These are phyloP conservation scores for Neoitamus cyanurus DNA, from an alignment of 2,888 invertebrate genomes.

Conservation along the genomic window DNA sequence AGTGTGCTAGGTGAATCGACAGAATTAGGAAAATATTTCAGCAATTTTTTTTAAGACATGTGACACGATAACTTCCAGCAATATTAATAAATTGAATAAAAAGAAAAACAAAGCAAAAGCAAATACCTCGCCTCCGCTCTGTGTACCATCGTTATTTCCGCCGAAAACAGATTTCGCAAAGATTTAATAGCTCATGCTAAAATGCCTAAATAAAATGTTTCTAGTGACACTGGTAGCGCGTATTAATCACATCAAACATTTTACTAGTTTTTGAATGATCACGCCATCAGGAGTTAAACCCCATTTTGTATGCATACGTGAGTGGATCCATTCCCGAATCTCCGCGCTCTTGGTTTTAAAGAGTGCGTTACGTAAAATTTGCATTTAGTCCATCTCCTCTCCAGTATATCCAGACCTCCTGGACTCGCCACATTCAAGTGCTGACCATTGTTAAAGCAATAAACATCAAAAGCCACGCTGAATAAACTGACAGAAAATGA, in stretches of 20 bases:
- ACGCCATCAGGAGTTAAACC: neutral
- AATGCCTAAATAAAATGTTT: neutral
- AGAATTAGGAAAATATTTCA: too few species aligned
- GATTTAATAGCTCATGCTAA: neutral
- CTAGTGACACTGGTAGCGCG: neutral
- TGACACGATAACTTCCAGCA: too few species aligned
- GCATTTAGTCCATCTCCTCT: neutral
- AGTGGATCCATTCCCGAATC: neutral
- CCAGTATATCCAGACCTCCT: neutral
- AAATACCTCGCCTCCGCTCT: too few species aligned
- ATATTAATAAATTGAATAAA: too few species aligned
- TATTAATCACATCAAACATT: neutral
- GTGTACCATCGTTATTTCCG: neutral
- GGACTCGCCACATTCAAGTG: neutral
- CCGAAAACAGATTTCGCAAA: neutral
- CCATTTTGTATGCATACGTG: neutral
- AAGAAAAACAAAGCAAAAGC: too few species aligned
- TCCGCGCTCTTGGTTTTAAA: neutral
- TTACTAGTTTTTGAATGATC: neutral
- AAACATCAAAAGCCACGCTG: constrained; percentile 19
- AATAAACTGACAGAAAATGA: constrained; percentile 29
- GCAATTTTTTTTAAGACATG: too few species aligned
- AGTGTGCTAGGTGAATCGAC: too few species aligned
- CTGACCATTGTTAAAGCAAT: constrained; percentile 3
- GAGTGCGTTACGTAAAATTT: neutral